A percentile compares a stretch with the other conserved stretches of the same genome.
Evolutionary conservation across 2,888 invertebrate species (phyloP).

Genomic region (Clitarchus hookeri): DNA sequence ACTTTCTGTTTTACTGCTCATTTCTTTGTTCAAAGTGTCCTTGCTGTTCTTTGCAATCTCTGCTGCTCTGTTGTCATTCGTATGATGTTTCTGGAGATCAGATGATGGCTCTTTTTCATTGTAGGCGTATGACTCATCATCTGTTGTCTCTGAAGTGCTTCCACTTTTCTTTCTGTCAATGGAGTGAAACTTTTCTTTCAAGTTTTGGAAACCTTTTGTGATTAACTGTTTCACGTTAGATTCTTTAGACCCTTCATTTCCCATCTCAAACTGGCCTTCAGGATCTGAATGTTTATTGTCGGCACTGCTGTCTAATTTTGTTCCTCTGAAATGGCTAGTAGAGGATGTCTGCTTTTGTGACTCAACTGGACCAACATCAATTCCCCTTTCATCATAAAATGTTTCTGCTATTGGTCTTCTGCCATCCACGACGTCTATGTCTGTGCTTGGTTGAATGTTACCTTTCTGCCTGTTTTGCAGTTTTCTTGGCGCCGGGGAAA

Average conservation of each 20-base stretch:
- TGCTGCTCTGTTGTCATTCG: conserved; percentile 30
- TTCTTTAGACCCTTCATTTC: conserved; percentile 39
- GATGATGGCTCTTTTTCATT: conserved; percentile 1
- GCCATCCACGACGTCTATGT: conserved; percentile 29
- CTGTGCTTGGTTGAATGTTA: not conserved
- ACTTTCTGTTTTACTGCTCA: not conserved
- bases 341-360: not conserved
- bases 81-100: not conserved
- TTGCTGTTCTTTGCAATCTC: conserved; percentile 35
- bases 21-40: conserved; percentile 1
- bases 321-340: not conserved
- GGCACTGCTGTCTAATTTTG: not conserved
- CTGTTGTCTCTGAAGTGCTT: conserved; percentile 44
- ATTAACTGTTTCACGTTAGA: conserved; percentile 47
- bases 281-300: not conserved
- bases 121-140: conserved; percentile 4
- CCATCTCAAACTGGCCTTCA: not conserved
- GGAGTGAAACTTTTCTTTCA: conserved; percentile 41
- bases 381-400: conserved; percentile 38
- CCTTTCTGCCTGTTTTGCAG: conserved; percentile 26
- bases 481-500: conserved; percentile 29
- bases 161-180: conserved; percentile 37
- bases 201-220: conserved; percentile 47
- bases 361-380: conserved; percentile 38
- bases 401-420: conserved; percentile 17